Evolutionary conservation across 1,140 invertebrate genomes (phyloP).

Genomic region (Drosophila ogumai): DNA sequence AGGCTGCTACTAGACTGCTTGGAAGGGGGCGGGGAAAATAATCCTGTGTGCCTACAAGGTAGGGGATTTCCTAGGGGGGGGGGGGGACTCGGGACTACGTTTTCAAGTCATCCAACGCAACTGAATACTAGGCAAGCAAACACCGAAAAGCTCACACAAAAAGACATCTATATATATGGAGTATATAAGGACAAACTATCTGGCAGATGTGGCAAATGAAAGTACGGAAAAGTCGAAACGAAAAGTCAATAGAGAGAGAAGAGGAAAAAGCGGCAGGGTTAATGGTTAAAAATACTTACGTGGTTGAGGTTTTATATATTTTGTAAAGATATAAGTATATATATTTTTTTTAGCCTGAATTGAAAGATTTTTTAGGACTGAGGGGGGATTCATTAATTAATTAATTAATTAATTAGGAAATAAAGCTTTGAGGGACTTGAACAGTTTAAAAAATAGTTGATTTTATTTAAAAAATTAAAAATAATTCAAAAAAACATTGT

Average conservation of each 20-base stretch:
- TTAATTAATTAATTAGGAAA: background rate
- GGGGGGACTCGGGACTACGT: slow-evolving; percentile 11
- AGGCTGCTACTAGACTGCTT: slow-evolving; percentile 1
- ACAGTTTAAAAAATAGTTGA: background rate
- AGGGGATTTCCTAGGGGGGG: background rate
- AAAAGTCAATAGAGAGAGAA: slow-evolving; percentile 23
- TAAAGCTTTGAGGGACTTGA: background rate
- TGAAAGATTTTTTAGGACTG: slow-evolving; percentile 25
- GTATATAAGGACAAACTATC: slow-evolving; percentile 21
- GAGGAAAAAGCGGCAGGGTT: slow-evolving; percentile 16
- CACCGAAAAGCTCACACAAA: slow-evolving; percentile 45
- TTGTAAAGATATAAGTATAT: background rate
- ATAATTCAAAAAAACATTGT: too few species aligned
- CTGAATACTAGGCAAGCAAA: slow-evolving; percentile 47
- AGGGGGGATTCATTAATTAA: too few species aligned
- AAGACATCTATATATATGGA: slow-evolving; percentile 32
- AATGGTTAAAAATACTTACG: slow-evolving; percentile 29
- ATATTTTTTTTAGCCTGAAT: slow-evolving; percentile 2
- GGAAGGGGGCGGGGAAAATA: background rate
- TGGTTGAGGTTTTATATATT: background rate
- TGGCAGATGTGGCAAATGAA: slow-evolving; percentile 40
- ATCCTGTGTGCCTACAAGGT: background rate
- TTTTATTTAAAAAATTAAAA: too few species aligned
- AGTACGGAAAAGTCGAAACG: slow-evolving; percentile 21
- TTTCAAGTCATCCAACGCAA: slow-evolving; percentile 44